Evolutionary conservation across 2,113 vertebrate genomes (phyloP).

Genomic region (Pipra filicauda): DNA sequence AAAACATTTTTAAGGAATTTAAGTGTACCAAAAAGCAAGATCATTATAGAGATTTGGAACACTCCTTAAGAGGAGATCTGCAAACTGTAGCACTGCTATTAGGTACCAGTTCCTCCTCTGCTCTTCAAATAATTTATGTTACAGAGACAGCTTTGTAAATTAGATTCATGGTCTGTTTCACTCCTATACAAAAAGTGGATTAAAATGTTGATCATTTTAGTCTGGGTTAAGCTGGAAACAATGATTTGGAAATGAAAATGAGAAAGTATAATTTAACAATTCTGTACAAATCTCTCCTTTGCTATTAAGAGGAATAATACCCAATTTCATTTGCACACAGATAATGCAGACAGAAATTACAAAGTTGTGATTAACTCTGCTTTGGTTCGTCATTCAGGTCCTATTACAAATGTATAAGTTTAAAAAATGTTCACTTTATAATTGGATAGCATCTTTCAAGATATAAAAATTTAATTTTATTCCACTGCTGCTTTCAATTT

Average conservation of each 20-base stretch:
- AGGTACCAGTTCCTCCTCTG: neutral
- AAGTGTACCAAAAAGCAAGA: neutral
- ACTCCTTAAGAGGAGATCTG: neutral
- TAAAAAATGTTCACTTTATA: conserved; percentile 69
- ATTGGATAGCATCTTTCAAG: conserved; percentile 66
- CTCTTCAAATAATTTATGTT: conserved; percentile 37
- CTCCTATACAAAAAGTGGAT: conserved; percentile 58
- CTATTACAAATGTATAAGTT: conserved; percentile 63
- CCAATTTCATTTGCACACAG: conserved; percentile 56
- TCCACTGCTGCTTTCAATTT: conserved; percentile 60
- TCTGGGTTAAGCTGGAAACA: conserved; percentile 55
- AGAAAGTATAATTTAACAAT: conserved; percentile 64
- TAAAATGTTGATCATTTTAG: conserved; percentile 68
- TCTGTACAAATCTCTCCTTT: conserved; percentile 34
- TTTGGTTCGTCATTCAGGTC: conserved; percentile 47
- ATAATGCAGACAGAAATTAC: conserved; percentile 53
- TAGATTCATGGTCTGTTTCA: conserved; percentile 70
- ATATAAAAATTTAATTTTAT: conserved; percentile 75
- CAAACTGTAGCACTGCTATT: neutral
- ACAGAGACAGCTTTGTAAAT: conserved; percentile 53
- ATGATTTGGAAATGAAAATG: conserved; percentile 56
- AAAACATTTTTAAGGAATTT: neutral
- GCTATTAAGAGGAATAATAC: conserved; percentile 56
- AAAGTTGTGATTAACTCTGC: conserved; percentile 63
- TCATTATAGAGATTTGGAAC: neutral